These are phyloP conservation scores for Babylonia areolata DNA, from an alignment of 1,140 invertebrate species.

Conservation along the genomic window DNA sequence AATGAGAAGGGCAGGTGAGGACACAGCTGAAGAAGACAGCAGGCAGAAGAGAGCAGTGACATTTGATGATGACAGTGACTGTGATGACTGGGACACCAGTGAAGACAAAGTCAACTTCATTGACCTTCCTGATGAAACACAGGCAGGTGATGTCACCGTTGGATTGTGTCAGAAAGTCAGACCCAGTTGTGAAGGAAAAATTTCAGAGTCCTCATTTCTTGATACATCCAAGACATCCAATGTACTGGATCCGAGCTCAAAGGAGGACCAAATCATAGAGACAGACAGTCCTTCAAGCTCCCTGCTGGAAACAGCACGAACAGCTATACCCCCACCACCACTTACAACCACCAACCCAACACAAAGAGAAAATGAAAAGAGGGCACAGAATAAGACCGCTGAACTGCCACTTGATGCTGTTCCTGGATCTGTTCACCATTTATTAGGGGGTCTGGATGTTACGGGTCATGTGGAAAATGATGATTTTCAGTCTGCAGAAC, in stretches of 20 bases:
- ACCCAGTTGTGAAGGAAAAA: neutral
- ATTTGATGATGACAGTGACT: neutral
- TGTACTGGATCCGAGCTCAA: neutral
- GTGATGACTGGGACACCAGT: conserved; percentile 5
- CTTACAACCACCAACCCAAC: neutral
- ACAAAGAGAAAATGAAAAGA: neutral
- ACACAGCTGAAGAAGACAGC: neutral
- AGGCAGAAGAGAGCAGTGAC: neutral
- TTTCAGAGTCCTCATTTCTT: neutral
- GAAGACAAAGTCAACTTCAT: neutral
- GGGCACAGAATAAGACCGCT: too few species aligned
- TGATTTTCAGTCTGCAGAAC: neutral
- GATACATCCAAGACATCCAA: neutral
- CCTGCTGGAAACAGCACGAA: neutral
- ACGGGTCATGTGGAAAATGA: too few species aligned
- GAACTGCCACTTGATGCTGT: too few species aligned
- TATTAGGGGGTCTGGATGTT: too few species aligned
- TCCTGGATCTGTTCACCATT: too few species aligned
- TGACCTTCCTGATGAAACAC: neutral
- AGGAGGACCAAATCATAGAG: neutral
- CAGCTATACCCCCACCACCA: neutral
- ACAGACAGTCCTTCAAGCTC: neutral
- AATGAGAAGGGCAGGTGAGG: neutral
- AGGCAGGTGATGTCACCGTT: neutral
- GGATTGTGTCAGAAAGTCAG: neutral